Conservation (phyloP, 2,888 invertebrate species). For the Arctia plantaginis region DNA sequence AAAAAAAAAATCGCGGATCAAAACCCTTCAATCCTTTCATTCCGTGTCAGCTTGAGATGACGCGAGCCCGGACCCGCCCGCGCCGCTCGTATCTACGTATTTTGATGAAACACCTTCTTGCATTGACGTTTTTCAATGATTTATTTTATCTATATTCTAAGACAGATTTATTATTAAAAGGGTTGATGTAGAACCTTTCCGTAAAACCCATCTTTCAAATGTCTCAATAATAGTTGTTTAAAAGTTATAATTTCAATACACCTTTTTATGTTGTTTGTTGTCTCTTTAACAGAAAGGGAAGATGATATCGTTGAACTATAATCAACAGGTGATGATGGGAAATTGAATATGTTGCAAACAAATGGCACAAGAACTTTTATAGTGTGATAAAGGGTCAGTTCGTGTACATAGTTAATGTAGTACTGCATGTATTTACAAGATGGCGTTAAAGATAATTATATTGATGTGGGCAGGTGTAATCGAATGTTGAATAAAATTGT, state of each 20-base stretch:
- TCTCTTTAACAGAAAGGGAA: background rate
- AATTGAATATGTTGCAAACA: background rate
- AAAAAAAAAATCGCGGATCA: slow-evolving; percentile 20
- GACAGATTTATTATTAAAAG: slow-evolving; percentile 44
- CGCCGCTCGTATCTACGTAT: slow-evolving; percentile 58
- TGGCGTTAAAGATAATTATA: background rate
- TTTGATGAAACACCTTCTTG: slow-evolving; percentile 69
- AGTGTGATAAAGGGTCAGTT: too few relatives aligned
- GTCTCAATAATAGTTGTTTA: background rate
- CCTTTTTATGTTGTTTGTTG: background rate
- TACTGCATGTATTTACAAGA: background rate
- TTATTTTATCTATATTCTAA: slow-evolving; percentile 69
- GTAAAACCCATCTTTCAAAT: background rate
- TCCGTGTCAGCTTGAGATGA: slow-evolving; percentile 62
- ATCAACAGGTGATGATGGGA: background rate
- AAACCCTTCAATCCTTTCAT: slow-evolving; percentile 4
- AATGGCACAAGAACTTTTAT: background rate
- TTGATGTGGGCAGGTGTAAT: background rate
- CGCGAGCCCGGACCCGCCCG: slow-evolving; percentile 39
- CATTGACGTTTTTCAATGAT: slow-evolving; percentile 66
- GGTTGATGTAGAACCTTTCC: slow-evolving; percentile 7
- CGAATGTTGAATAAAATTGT: background rate
- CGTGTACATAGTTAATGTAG: background rate
- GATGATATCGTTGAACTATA: too few relatives aligned
- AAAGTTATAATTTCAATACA: background rate